Conservation (phyloP, 1,140 invertebrate genomes). For the Drosophila azteca region DNA sequence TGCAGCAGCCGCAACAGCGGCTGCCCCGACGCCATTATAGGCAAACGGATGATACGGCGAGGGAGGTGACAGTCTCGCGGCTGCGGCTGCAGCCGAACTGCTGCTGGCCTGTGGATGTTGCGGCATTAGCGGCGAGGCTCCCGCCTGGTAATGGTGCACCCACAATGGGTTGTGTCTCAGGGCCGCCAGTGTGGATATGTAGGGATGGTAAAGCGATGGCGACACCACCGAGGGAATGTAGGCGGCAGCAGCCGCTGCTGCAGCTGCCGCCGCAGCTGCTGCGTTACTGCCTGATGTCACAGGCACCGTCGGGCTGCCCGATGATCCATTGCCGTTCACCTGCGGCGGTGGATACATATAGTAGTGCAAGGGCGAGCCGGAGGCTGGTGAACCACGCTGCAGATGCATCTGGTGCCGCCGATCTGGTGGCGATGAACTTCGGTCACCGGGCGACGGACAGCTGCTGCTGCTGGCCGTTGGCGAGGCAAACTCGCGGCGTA, state of each 20-base stretch:
- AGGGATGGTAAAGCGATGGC: slow-evolving; percentile 81
- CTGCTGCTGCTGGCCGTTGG: slow-evolving; percentile 70
- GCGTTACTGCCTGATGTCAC: slow-evolving; percentile 47
- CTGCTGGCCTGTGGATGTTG: slow-evolving; percentile 49
- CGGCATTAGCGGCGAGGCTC: slow-evolving; percentile 69
- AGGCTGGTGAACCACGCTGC: slow-evolving; percentile 61
- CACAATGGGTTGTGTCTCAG: slow-evolving; percentile 84
- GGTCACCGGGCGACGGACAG: slow-evolving; percentile 70
- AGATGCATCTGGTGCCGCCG: slow-evolving; percentile 52
- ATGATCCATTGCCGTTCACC: slow-evolving; percentile 55
- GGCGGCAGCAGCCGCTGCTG: slow-evolving; percentile 68
- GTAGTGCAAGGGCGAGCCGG: slow-evolving; percentile 68
- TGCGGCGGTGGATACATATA: slow-evolving; percentile 75
- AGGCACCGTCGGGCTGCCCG: slow-evolving; percentile 37
- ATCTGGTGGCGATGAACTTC: slow-evolving; percentile 63
- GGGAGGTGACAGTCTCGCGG: slow-evolving; percentile 60
- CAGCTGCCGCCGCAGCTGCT: slow-evolving; percentile 55
- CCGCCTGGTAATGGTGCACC: slow-evolving; percentile 85
- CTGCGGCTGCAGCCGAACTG: slow-evolving; percentile 40
- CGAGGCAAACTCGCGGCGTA: slow-evolving; percentile 82
- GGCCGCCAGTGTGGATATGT: slow-evolving; percentile 82
- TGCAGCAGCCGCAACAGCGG: slow-evolving; percentile 70
- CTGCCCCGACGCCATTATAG: slow-evolving; percentile 74
- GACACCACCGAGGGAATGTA: slow-evolving; percentile 80
- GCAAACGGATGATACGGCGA: slow-evolving; percentile 73